Percentiles rank a stretch among this genome's conserved stretches.
These are phyloP conservation scores for Lithosia quadra DNA, from an alignment of 2,888 invertebrate species.

Conservation along the genomic window DNA sequence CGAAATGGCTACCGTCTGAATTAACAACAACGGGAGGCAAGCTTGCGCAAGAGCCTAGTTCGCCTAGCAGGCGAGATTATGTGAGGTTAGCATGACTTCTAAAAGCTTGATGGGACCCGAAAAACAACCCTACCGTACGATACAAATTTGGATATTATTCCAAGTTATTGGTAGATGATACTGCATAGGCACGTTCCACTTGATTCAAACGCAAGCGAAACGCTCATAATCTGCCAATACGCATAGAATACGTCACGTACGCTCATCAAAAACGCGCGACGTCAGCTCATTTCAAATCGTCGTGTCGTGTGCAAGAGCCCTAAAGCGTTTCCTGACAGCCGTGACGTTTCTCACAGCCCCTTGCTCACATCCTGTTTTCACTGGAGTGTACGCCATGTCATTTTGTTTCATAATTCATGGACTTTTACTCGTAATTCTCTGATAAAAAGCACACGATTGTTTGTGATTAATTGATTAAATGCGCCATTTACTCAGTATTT, in stretches of 20 bases:
- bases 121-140: no score
- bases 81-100: no score
- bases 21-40: no score
- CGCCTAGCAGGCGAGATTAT: no score
- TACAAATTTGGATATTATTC: no score
- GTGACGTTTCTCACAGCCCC: neutral
- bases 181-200: neutral
- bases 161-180: no score
- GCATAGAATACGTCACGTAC: neutral
- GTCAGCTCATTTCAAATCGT: neutral
- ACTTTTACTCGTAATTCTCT: neutral
- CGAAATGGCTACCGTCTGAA: no score
- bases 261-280: neutral
- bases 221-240: neutral
- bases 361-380: constrained; percentile 9
- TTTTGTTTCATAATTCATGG: neutral
- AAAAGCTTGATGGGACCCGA: no score
- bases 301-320: neutral
- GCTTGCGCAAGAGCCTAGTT: no score
- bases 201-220: neutral
- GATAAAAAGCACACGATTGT: neutral
- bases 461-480: neutral
- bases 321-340: constrained; percentile 10
- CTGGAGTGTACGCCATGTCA: neutral
- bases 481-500: neutral